Evolutionary conservation across 2,113 vertebrate species (phyloP).

Genomic region (Pseudorhombus dupliciocellatus): DNA sequence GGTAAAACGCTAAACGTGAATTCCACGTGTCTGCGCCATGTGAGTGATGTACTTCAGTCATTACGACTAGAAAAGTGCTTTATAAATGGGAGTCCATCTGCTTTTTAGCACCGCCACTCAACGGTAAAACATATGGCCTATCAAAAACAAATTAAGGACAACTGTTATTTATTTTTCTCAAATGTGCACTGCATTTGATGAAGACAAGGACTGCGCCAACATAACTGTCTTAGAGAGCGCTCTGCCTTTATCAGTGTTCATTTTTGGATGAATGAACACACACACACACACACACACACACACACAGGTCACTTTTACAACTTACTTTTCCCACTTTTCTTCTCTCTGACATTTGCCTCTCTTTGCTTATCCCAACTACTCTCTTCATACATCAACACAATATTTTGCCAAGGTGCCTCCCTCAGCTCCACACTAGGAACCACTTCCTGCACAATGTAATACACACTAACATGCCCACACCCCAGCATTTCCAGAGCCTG

Average conservation of each 20-base stretch:
- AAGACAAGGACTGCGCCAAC: no score
- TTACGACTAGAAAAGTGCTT: no score
- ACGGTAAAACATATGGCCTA: not conserved
- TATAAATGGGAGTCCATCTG: no score
- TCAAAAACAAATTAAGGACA: not conserved
- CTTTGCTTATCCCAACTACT: slow-evolving; percentile 9
- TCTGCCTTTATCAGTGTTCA: no score
- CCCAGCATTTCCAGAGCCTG: not conserved
- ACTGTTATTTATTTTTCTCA: not conserved
- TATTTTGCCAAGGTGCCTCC: slow-evolving; percentile 31
- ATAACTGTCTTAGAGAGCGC: not conserved
- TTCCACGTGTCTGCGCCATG: not conserved
- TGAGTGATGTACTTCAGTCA: not conserved
- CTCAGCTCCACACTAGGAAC: slow-evolving; percentile 6
- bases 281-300: not conserved
- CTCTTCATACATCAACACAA: slow-evolving; percentile 16
- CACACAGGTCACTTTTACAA: not conserved
- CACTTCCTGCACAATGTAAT: slow-evolving; percentile 6
- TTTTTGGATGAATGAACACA: not conserved
- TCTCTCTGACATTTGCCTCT: not conserved
- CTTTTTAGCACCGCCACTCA: not conserved
- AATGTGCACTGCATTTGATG: no score
- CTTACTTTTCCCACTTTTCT: not conserved
- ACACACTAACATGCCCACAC: not conserved
- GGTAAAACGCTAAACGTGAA: not conserved